Percentiles rank a stretch among this genome's conserved stretches.
Evolutionary conservation across 2,888 invertebrate genomes (phyloP).

Genomic region (Apocheima hispidaria): DNA sequence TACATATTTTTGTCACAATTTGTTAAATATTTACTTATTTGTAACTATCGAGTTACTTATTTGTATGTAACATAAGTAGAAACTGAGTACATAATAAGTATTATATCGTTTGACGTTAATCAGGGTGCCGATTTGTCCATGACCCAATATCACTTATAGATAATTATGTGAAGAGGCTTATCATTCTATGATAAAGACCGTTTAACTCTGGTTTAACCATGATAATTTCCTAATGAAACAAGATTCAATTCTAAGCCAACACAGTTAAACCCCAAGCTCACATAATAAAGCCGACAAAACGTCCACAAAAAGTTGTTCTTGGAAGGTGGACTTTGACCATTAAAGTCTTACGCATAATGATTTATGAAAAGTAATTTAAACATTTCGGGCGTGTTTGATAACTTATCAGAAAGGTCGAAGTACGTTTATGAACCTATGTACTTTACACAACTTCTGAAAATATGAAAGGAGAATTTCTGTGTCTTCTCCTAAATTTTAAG

Average conservation of each 20-base stretch:
- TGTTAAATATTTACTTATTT: too few relatives aligned
- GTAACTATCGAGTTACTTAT: too few relatives aligned
- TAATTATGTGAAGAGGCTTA: too few relatives aligned
- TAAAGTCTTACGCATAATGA: background rate
- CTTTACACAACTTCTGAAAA: background rate
- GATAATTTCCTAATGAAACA: background rate
- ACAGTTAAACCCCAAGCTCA: background rate
- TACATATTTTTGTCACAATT: too few relatives aligned
- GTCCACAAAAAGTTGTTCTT: conserved; percentile 2
- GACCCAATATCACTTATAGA: too few relatives aligned
- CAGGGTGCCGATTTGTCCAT: too few relatives aligned
- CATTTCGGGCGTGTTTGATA: conserved; percentile 7
- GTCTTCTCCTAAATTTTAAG: too few relatives aligned
- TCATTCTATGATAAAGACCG: too few relatives aligned
- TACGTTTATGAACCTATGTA: conserved; percentile 19
- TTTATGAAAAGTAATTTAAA: background rate
- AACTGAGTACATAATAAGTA: too few relatives aligned
- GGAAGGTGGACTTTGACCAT: conserved; percentile 7
- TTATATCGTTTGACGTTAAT: too few relatives aligned
- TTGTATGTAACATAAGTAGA: too few relatives aligned
- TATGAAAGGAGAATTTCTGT: background rate
- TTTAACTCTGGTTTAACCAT: too few relatives aligned
- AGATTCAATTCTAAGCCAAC: background rate
- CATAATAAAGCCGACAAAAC: background rate
- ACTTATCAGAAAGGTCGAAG: conserved; percentile 27